Evolutionary conservation across 2,113 vertebrate genomes (phyloP), one percentile per base, ranked within the genome.

Genomic region (Osmerus mordax): DNA sequence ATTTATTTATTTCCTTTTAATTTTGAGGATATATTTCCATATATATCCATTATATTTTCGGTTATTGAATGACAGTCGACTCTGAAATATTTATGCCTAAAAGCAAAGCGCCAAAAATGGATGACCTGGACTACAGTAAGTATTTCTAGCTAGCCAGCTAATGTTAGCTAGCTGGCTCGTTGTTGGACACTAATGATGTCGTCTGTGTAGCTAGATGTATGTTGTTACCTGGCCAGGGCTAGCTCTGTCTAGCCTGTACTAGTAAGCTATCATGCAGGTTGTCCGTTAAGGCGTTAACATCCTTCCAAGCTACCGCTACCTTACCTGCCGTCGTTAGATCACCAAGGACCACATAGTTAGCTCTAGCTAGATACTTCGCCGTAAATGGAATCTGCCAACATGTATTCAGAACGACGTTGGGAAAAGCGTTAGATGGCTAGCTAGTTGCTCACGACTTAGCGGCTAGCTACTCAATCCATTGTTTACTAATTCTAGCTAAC

Each of bases 81-180:
- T 92, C 89, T 90, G 90, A 92, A 79, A 87, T 90, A 92, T 93
- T 91, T 89, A 93, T 93, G 92, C 92, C 91, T 92, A 93, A 93
- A 90, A 93, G 87, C 88, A 93, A 93, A 93, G 87, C 92, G 78
- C 92, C 91, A 70, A 93, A 93, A 89, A 93, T 93, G 92, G 92
- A 93, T 87, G 92, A 93, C 75, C 87, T 93, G 91, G 92, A 93
- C 89, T 93, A 93, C 91, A 93, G 92, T 93, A 87, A 92, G 92
- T 91, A 41, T 12, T 36, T 18, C 18, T 14, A 36, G 15, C 28
- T 11, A 23, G 66, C 64, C 70, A 80, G 85, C 85, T 83, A 82
- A 58, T 65, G 19, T 75, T 53, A 62, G 84, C 85, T 86, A 79
- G 74, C 47, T 36, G 53, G 56, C 21, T 36, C 32, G 32, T 36